Conservation (phyloP, 1,140 invertebrate genomes). For the Prorops nasuta region DNA sequence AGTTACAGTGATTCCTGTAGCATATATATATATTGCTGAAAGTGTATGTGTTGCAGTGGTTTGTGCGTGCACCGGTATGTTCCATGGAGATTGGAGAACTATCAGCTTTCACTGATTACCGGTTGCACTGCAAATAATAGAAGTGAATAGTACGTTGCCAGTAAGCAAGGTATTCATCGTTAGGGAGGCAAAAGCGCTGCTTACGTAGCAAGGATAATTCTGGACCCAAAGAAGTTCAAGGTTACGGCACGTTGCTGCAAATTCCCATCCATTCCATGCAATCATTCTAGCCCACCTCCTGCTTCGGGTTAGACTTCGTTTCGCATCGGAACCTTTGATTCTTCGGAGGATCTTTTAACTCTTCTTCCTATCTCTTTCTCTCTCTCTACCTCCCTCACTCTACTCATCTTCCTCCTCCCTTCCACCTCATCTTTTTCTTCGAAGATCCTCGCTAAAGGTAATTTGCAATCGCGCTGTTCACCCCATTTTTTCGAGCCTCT, state of each 20-base stretch:
- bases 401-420: neutral
- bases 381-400: neutral
- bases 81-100: no score
- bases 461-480: conserved; percentile 21
- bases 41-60: no score
- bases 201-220: no score
- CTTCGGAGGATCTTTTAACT: conserved; percentile 7
- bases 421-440: neutral
- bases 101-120: no score
- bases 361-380: conserved; percentile 1
- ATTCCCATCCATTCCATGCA: conserved; percentile 22
- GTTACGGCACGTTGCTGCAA: conserved; percentile 21
- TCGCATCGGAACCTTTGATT: conserved; percentile 21
- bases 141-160: no score
- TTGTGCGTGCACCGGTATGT: no score
- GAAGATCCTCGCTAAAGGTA: neutral
- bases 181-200: no score
- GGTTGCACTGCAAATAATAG: no score
- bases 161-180: no score
- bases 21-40: no score
- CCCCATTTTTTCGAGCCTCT: conserved; percentile 14
- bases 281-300: conserved; percentile 25
- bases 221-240: no score
- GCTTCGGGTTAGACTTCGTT: conserved; percentile 17
- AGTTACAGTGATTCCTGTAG: no score